phyloP scores from a whole-genome alignment of 2,113 vertebrate species.

The Takifugu flavidus region DNA sequence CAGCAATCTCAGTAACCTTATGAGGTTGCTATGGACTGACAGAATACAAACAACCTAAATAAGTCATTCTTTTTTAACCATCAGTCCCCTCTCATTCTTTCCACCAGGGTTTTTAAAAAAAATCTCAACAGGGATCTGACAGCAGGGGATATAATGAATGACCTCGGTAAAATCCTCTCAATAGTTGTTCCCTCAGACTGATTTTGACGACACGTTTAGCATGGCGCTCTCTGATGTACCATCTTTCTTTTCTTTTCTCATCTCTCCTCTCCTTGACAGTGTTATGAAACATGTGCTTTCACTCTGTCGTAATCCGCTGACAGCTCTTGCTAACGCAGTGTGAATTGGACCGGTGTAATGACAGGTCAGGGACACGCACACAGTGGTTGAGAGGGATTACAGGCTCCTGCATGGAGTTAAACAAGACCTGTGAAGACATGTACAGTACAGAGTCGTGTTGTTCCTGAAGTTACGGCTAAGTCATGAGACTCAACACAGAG shows the following conservation, averaged over 20 bases:
- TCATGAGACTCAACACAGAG: no score
- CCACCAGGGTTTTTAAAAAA: neutral
- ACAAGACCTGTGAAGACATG: conserved; percentile 47
- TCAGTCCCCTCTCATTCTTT: neutral
- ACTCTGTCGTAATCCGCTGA: conserved; percentile 59
- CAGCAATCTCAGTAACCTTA: neutral
- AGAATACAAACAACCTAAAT: neutral
- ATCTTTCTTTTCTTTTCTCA: conserved; percentile 5
- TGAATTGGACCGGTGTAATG: conserved; percentile 56
- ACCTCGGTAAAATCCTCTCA: neutral
- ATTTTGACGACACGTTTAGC: no score
- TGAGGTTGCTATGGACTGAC: neutral
- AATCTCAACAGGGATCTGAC: neutral
- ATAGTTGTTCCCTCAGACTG: conserved; percentile 6
- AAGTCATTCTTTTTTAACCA: neutral
- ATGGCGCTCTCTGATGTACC: neutral
- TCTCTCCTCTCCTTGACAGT: conserved; percentile 21
- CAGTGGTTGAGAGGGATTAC: conserved; percentile 38
- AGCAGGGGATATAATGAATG: neutral
- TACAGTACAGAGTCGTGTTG: no score
- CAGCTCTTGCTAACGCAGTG: conserved; percentile 64
- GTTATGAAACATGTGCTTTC: conserved; percentile 46
- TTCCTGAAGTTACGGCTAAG: no score
- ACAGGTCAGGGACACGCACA: conserved; percentile 67
- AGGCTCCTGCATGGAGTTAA: conserved; percentile 41